Conservation (phyloP, 2,888 invertebrate species). For the Holacanthella duospinosa region DNA sequence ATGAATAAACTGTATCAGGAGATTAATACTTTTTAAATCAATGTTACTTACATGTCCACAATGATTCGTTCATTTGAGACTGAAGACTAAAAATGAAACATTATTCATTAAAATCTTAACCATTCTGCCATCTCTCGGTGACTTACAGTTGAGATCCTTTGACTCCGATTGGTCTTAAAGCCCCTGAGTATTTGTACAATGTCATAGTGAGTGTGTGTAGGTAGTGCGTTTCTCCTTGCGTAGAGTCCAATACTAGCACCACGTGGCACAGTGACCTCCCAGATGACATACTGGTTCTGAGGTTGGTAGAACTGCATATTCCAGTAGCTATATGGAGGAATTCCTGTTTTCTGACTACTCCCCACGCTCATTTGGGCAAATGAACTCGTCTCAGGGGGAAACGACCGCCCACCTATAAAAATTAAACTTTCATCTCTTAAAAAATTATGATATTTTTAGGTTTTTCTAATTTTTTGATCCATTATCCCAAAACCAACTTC, state of each 20-base stretch:
- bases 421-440: too few species aligned
- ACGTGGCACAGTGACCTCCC: slow-evolving; percentile 83
- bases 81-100: not conserved
- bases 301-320: slow-evolving; percentile 95
- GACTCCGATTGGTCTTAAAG: slow-evolving; percentile 55
- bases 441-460: too few species aligned
- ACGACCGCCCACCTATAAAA: slow-evolving; percentile 51
- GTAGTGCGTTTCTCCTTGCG: slow-evolving; percentile 82
- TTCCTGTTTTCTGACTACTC: slow-evolving; percentile 74
- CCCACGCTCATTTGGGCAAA: slow-evolving; percentile 82
- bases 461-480: too few species aligned
- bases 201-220: slow-evolving; percentile 93
- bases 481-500: not conserved
- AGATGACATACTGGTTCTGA: slow-evolving; percentile 83
- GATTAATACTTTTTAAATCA: not conserved
- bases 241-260: slow-evolving; percentile 91
- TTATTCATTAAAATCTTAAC: not conserved
- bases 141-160: slow-evolving; percentile 66
- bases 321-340: slow-evolving; percentile 91
- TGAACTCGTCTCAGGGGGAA: slow-evolving; percentile 84
- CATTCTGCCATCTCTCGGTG: not conserved
- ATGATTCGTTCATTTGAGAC: not conserved
- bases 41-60: slow-evolving; percentile 1
- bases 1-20: not conserved
- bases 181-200: slow-evolving; percentile 86